Evolutionary conservation across 2,797 vertebrate species (phyloP).

Genomic region (Hafferia zeledoni): DNA sequence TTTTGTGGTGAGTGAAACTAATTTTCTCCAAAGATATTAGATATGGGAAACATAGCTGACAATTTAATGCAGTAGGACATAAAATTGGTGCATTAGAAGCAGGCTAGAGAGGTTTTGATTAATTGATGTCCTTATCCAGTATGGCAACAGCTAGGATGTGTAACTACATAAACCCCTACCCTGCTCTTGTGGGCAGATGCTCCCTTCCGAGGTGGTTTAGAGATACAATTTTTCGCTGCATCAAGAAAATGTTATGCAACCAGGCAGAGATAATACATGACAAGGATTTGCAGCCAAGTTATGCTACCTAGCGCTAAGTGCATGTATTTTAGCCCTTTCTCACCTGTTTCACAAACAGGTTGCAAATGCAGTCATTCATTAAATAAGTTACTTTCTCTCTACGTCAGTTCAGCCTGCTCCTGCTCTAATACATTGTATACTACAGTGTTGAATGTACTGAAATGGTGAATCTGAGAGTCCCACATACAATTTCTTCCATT

Average conservation of each 20-base stretch:
- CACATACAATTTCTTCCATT: background rate
- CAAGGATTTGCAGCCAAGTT: background rate
- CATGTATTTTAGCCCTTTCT: background rate
- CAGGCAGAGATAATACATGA: background rate
- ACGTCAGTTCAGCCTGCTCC: background rate
- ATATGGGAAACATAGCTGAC: background rate
- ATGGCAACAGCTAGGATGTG: background rate
- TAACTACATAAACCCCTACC: background rate
- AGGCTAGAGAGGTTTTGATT: background rate
- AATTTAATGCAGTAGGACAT: background rate
- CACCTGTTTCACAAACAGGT: background rate
- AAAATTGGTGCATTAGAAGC: background rate
- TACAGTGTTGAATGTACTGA: background rate
- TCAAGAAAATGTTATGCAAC: background rate
- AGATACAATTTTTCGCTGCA: background rate
- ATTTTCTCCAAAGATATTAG: background rate
- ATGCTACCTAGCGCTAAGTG: background rate
- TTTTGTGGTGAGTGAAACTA: slow-evolving; percentile 13
- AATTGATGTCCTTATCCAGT: background rate
- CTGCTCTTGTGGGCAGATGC: background rate
- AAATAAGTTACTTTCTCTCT: background rate
- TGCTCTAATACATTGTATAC: accelerated
- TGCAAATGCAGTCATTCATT: background rate
- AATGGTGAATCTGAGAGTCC: background rate
- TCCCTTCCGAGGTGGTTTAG: background rate